Base-by-base conservation (phyloP, 2,113 vertebrate species). In the Lamprologus speciosus region DNA sequence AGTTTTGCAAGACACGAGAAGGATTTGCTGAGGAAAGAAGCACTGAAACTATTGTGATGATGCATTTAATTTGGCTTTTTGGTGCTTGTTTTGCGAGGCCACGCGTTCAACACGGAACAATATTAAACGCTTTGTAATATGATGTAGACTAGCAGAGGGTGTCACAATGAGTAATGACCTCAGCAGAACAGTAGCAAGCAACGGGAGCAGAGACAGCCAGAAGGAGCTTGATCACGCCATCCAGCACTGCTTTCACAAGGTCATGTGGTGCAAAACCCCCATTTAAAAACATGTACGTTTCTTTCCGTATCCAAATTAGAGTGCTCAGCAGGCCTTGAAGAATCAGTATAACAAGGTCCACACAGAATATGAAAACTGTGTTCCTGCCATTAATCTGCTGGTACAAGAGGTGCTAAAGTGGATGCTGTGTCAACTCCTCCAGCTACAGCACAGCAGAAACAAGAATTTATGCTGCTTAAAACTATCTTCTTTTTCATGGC, bases 121-220 rank as follows among this genome's bases (percentile, higher is more conserved):
- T 83, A 91, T 93, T 89, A 93, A 93, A 88, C 9, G 47, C 80
- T 89, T 82, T 91, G 73, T 93, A 93, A 94, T 93, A 84, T 86
- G 88, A 94, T 87, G 93, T 93, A 92, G 87, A 91, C 93, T 87
- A 90, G 90, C 81, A 45, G 88, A 93, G 89, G 81, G 85, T 94
- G 93, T 91, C 91, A 86, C 83, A 55, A 80, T 95, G 95, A 95
- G 88, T 96, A 95, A 96, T 88, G 90, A 92, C 89, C 91, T 91
- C 80, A 26, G 81, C 81, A 50, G 23, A 85, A 23, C 78, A 89
- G 82, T 85, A 70, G 86, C 81, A 73, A 86, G 88, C 86, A 82
- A 54, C 5, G 28, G 63, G 75, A 90, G 89, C 70, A 26, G 68
- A 84, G 81, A 33, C 80, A 53, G 85, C 73, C 83, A 68, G 75